phyloP scores from a whole-genome alignment of 2,888 invertebrate genomes.

The Norana najaformis region DNA sequence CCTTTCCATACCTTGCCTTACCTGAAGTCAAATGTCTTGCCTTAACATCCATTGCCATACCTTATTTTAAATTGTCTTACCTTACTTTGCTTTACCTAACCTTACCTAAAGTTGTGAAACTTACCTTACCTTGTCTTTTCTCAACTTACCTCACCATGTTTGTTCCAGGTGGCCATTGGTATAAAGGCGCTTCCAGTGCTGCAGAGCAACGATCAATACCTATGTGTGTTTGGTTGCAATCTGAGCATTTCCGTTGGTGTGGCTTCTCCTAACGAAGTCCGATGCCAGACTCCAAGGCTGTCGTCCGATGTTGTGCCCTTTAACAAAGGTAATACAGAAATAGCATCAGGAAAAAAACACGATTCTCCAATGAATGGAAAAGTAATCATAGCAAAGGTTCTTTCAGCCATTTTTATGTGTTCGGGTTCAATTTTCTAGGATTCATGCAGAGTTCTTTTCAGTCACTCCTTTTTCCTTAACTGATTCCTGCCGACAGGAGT shows the following conservation, averaged over 20 bases:
- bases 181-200: constrained; percentile 35
- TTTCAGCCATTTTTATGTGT: not conserved
- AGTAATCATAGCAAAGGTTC: not conserved
- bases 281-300: constrained; percentile 35
- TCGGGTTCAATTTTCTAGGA: not conserved
- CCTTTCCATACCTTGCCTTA: not conserved
- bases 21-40: not conserved
- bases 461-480: not conserved
- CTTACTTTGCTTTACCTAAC: not conserved
- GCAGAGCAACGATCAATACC: constrained; percentile 26
- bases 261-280: constrained; percentile 32
- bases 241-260: constrained; percentile 1
- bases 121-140: not conserved
- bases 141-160: not conserved
- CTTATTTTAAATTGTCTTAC: not conserved
- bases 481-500: not conserved
- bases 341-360: not conserved
- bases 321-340: not conserved
- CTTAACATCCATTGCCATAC: not conserved
- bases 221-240: constrained; percentile 32
- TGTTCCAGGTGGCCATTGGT: constrained; percentile 35
- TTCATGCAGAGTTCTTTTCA: not conserved
- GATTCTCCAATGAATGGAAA: not conserved
- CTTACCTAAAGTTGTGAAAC: not conserved
- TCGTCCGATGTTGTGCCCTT: not conserved